Percentiles rank a stretch among this genome's conserved stretches.
Conservation (phyloP, 2,797 vertebrate species). For the Enteromius afrohamiltoni region DNA sequence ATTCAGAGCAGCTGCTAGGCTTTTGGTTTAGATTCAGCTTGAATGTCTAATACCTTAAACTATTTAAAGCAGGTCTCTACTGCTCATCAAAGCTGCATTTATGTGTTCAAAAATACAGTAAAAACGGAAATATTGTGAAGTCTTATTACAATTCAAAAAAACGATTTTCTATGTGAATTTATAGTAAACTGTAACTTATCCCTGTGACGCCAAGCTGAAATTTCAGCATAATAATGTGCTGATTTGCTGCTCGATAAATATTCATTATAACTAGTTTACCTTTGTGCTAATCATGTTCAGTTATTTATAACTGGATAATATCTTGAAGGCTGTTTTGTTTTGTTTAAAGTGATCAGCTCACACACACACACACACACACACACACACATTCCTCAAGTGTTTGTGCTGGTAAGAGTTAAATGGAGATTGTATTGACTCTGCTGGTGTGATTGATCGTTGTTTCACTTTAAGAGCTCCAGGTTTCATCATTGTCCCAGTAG, state of each 20-base stretch:
- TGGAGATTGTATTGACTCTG: not conserved
- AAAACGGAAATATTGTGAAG: not conserved
- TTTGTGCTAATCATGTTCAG: not conserved
- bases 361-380: too few species aligned
- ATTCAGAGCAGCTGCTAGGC: not conserved
- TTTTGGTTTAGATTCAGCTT: not conserved
- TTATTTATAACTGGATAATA: not conserved
- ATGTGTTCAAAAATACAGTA: not conserved
- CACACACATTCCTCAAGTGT: not conserved
- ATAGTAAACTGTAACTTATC: not conserved
- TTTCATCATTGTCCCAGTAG: not conserved
- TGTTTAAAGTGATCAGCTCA: not conserved
- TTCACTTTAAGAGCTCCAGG: not conserved
- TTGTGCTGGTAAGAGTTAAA: not conserved
- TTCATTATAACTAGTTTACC: not conserved
- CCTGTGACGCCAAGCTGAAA: not conserved
- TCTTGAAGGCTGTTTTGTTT: not conserved
- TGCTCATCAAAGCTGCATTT: not conserved
- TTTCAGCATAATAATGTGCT: not conserved
- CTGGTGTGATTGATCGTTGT: not conserved
- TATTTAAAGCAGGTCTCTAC: not conserved
- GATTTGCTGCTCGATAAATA: not conserved
- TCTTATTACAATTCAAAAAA: not conserved
- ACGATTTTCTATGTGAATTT: not conserved
- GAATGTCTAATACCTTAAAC: not conserved